Base-by-base conservation (phyloP, 2,113 vertebrate genomes). In the Actenoides lindsayi region DNA sequence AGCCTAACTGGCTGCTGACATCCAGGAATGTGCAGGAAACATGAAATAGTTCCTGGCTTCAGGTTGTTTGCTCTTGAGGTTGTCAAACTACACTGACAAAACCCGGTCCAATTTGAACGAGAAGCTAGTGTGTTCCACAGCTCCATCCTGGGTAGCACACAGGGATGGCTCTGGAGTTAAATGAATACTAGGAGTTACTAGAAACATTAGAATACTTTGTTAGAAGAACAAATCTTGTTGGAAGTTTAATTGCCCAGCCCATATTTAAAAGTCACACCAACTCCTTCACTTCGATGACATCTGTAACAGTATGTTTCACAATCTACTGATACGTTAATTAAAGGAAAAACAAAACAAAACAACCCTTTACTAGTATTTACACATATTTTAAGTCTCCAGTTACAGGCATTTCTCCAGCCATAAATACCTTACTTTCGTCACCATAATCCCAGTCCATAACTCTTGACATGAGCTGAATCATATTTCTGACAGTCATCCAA, bases 41-140 rank as follows among this genome's bases (percentile, higher is more conserved):
- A 74, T 24, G 10, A 91, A 63, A 15, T 13, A 59, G 16, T 25
- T 89, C 17, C 60, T 16, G 6, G 54, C 41, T 84, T 76, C 44
- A 86, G 28, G 25, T 7, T 9, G 13, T 41, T 50, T 41, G 44
- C 46, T 87, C 10, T 41, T 41, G 19, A 46, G 17, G 16, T 10
- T 67, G 39, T 48, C 42, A 57, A 68, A 84, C 33, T 27, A 8
- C 35, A 17, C 11, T 14, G 17, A 67, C 16, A 64, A 56, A 87
- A 39, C 2, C 5, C 31, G 18, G 27, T 76, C 6, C 0, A 2
- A 0, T 0, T 0, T 44, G 11, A 69, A 14, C 6, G 9, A 83
- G 20, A 13, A 81, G n/a, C 14, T 50, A 46, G 4, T 3, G 11
- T 57, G 30, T n/a, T 46, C n/a, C n/a, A 74, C 6, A 73, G 35